Evolutionary conservation across 92 coral and sea anemone genomes (phyloP).

Genomic region (Phymanthus crucifer): DNA sequence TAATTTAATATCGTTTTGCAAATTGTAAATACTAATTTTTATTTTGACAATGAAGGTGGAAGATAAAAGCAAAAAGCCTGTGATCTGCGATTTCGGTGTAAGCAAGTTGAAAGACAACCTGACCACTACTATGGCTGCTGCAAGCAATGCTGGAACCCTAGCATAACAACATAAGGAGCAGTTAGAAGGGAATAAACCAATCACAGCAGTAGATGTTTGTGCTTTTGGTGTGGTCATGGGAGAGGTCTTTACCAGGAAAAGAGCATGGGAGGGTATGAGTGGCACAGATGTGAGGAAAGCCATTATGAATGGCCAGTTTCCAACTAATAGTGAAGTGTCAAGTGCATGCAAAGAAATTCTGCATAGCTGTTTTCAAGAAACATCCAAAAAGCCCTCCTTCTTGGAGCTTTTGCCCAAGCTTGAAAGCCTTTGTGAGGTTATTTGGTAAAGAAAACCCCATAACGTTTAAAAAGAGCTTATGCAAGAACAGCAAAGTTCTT

Average conservation of each 20-base stretch:
- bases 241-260: slow-evolving; percentile 26
- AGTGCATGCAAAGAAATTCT: background rate
- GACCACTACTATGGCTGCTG: slow-evolving; percentile 6
- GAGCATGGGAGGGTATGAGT: slow-evolving; percentile 30
- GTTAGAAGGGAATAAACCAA: slow-evolving; percentile 31
- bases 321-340: background rate
- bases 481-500: too few relatives aligned
- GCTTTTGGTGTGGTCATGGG: slow-evolving; percentile 32
- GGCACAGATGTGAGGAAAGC: background rate
- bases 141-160: slow-evolving; percentile 40
- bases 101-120: slow-evolving; percentile 40
- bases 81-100: slow-evolving; percentile 54
- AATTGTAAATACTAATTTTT: too few relatives aligned
- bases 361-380: background rate
- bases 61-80: background rate
- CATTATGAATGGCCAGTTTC: background rate
- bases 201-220: slow-evolving; percentile 34
- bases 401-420: background rate
- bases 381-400: background rate
- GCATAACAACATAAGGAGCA: slow-evolving; percentile 48
- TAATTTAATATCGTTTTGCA: too few relatives aligned
- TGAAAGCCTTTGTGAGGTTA: background rate
- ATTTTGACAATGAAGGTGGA: background rate
- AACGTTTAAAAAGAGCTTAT: too few relatives aligned
- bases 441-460: background rate